Base-by-base conservation (phyloP, 2,113 vertebrate genomes). In the Pluvianellus socialis region DNA sequence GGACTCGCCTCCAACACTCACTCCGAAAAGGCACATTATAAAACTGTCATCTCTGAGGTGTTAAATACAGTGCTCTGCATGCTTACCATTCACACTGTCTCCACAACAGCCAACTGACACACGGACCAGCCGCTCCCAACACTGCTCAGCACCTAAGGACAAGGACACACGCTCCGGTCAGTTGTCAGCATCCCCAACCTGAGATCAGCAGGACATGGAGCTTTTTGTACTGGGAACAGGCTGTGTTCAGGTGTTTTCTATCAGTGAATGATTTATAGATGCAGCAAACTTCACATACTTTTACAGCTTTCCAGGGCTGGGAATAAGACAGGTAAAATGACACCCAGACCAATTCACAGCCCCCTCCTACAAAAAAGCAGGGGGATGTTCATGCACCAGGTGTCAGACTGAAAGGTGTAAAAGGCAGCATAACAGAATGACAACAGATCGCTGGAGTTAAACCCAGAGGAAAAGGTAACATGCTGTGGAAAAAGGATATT, bases 121-220 rank as follows among this genome's bases (percentile, higher is more conserved):
- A 18, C 22, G 7, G 61, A 28, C 3, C 3, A 85, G 72, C 32
- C 42, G 24, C 42, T 72, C 38, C 22, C 0, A 5, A 38, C 35
- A 18, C 33, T 18, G 50, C 26, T 76, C 21, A 75, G 56, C 32
- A 33, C 49, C 33, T 66, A 28, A 26, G 38, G 47, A 47, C 56
- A 40, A 47, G 27, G 76, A 17, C 14, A 50, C 13, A 20, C 27
- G 19, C 50, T 26, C 24, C 0, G 1, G 12, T 58, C 53, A 44
- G 40, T 18, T 21, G 13, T 9, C 71, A 47, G 45, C 2, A 0
- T 26, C 33, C 44, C 59, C 70, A 56, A 0, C 9, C 12, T 0
- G 1, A 59, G 32, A 55, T 33, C 87, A 30, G 28, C 9, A 79
- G 67, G 33, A 70, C 42, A 14, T 2, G 13, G 22, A 62, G 33